Evolutionary conservation across 2,888 invertebrate species (phyloP).

Genomic region (Caenorhabditis imperialis): DNA sequence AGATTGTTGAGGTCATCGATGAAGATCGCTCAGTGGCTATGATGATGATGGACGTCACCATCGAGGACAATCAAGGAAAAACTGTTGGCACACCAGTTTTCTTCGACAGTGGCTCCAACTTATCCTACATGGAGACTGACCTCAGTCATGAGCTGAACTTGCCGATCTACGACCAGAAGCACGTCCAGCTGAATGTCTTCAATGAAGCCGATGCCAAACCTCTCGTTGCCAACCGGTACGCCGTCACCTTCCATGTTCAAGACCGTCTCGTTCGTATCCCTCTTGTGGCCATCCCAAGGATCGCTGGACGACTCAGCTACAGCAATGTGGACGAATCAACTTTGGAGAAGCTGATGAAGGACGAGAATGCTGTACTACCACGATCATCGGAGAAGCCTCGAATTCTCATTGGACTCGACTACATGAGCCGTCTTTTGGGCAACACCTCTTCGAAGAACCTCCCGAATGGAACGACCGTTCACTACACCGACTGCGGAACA

Average conservation of each 20-base stretch:
- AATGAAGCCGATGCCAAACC: constrained; percentile 5
- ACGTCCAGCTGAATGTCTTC: constrained; percentile 4
- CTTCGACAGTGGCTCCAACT: constrained; percentile 18
- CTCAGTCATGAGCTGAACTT: constrained; percentile 5
- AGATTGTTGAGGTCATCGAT: too few species aligned
- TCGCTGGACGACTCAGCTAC: not conserved
- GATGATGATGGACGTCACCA: too few species aligned
- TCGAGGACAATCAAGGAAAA: not conserved
- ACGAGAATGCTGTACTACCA: not conserved
- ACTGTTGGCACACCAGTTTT: constrained; percentile 2
- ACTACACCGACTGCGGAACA: too few species aligned
- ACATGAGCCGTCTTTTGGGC: too few species aligned
- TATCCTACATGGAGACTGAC: not conserved
- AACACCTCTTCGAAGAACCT: too few species aligned
- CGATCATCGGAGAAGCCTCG: not conserved
- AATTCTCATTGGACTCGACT: constrained; percentile 32
- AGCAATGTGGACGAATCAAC: too few species aligned
- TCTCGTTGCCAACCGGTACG: not conserved
- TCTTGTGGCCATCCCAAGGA: not conserved
- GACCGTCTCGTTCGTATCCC: too few species aligned
- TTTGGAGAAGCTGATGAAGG: not conserved
- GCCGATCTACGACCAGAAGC: not conserved
- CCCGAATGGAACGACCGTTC: too few species aligned
- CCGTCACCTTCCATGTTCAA: too few species aligned
- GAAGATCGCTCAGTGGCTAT: constrained; percentile 10